phyloP scores from a whole-genome alignment of 2,113 vertebrate genomes.

The Clinocottus analis region DNA sequence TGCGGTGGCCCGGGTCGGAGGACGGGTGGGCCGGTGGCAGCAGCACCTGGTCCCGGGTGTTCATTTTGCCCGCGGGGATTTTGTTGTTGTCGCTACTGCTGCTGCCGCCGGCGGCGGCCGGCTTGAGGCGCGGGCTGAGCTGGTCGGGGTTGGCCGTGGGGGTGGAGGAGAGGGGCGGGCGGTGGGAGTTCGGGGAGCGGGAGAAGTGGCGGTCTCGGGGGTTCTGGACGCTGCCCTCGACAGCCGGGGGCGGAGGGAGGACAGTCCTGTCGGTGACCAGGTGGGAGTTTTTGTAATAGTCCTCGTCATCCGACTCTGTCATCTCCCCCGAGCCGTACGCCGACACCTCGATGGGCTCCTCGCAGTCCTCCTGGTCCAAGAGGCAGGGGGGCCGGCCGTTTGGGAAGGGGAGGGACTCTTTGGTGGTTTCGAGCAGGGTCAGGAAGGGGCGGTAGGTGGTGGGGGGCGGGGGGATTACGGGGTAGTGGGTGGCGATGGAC shows the following conservation, averaged over 20 bases:
- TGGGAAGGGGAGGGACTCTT: constrained; percentile 86
- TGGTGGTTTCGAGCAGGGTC: constrained; percentile 89
- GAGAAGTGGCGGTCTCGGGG: constrained; percentile 83
- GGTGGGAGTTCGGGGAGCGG: constrained; percentile 77
- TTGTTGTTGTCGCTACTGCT: constrained; percentile 75
- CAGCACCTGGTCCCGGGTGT: constrained; percentile 90
- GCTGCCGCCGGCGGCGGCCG: constrained; percentile 61
- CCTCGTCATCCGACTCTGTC: constrained; percentile 93
- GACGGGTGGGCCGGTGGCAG: constrained; percentile 87
- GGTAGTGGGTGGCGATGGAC: constrained; percentile 91
- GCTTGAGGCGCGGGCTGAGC: constrained; percentile 73
- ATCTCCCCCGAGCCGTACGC: constrained; percentile 94
- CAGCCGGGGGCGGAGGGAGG: constrained; percentile 83
- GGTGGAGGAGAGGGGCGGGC: constrained; percentile 80
- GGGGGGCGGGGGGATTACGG: constrained; percentile 90
- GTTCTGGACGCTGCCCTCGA: constrained; percentile 76
- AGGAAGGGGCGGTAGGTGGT: constrained; percentile 91
- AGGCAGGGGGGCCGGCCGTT: constrained; percentile 85
- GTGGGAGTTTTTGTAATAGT: constrained; percentile 92
- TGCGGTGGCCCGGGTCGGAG: constrained; percentile 83
- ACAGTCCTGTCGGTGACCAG: constrained; percentile 92
- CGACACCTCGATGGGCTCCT: constrained; percentile 90
- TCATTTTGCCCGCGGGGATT: constrained; percentile 92
- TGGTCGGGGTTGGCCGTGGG: constrained; percentile 85
- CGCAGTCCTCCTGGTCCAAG: constrained; percentile 92